Base-by-base conservation (phyloP, 2,888 invertebrate genomes). In the Hydroisotoma schaefferi region DNA sequence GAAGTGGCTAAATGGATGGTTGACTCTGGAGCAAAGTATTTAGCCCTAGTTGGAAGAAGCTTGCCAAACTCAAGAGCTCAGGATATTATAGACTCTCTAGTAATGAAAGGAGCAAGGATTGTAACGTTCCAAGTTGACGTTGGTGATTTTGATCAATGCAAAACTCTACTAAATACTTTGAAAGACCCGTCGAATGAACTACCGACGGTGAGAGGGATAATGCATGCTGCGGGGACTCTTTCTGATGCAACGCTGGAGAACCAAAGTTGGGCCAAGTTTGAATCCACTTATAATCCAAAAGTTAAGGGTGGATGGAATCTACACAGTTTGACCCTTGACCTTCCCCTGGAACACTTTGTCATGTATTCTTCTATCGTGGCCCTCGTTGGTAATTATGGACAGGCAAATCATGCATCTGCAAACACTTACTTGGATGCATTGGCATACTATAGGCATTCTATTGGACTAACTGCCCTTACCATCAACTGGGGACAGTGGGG, bases 401-500 rank as follows among this genome's bases (percentile, higher is more conserved):
- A 62, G 18, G 22, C 52, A 1, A 66, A 66, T 29, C 57, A 66
- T 29, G 51, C 65, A 8, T 60, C 55, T 22, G 66, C 62, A 15
- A 63, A 63, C 26, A 55, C 47, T 5, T 63, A 55, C 27, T 28
- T 66, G 10, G 63, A 66, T 28, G 49, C 61, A 1, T 52, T 66
- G 28, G 55, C 66, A 1, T 55, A 61, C 29, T 57, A 59, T 27
- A 28, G 63, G n/a, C 33, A 57, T 38, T 47, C 63, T 0, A 29
- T 57, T 12, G 66, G 66, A 10, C 25, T 66, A 2, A 47, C 56
- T 26, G 63, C 59, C 2, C 56, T 52, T 18, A 51, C 63, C 38
- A 46, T 61, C n/a, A 63, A 66, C 25, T 66, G 63, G 66, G 66
- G 66, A 2, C 63, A 63, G 20, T 66, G 66, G 63, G 59, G 53